These are phyloP conservation scores for Drosophila insularis DNA, from an alignment of 1,140 invertebrate species.

Conservation along the genomic window DNA sequence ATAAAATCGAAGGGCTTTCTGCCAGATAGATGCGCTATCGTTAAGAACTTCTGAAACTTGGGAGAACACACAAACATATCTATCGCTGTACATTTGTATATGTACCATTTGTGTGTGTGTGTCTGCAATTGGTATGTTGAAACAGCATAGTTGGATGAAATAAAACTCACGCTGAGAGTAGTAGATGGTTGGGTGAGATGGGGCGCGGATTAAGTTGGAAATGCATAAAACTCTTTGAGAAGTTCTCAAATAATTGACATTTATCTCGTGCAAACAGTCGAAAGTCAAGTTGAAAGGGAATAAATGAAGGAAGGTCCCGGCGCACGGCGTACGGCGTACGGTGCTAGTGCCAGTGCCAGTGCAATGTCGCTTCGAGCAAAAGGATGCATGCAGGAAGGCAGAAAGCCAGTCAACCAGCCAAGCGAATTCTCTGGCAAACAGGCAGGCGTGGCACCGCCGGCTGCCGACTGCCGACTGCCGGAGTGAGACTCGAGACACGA, in stretches of 20 bases:
- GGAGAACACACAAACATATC: neutral
- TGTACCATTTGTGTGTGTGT: neutral
- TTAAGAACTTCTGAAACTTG: neutral
- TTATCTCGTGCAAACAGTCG: slow-evolving; percentile 37
- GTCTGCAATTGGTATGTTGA: neutral
- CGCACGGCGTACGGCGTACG: neutral
- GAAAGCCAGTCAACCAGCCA: slow-evolving; percentile 10
- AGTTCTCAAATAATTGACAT: slow-evolving; percentile 37
- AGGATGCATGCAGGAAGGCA: slow-evolving; percentile 18
- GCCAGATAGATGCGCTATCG: neutral
- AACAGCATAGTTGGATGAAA: slow-evolving; percentile 18
- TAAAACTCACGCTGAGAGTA: neutral
- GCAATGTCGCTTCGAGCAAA: slow-evolving; percentile 10
- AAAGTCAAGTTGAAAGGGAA: slow-evolving; percentile 34
- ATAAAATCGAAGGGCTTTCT: slow-evolving; percentile 5
- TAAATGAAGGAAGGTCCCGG: slow-evolving; percentile 26
- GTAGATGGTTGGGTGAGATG: neutral
- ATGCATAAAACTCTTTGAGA: slow-evolving; percentile 33
- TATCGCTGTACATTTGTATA: neutral
- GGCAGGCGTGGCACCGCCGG: neutral
- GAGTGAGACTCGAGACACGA: neutral
- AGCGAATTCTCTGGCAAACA: slow-evolving; percentile 16
- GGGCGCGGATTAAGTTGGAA: slow-evolving; percentile 23
- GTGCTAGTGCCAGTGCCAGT: neutral
- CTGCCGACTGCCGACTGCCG: neutral